These are phyloP conservation scores for Drosophila subobscura DNA, from an alignment of 1,140 invertebrate species.

Conservation along the genomic window DNA sequence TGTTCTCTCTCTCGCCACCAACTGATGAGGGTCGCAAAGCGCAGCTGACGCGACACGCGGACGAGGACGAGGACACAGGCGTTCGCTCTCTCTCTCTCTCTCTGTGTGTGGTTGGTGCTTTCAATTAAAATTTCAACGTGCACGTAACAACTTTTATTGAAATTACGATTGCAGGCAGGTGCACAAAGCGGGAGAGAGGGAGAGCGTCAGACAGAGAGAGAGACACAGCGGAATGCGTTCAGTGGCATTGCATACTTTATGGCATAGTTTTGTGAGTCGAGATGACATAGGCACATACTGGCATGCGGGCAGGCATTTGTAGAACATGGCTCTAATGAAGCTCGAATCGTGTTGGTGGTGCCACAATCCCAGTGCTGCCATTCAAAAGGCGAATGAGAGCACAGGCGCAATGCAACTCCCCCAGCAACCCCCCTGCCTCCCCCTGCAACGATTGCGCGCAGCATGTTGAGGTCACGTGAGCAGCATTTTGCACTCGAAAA, in stretches of 20 bases:
- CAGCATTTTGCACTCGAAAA: conserved; percentile 21
- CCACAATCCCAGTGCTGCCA: conserved; percentile 18
- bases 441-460: not conserved
- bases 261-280: conserved; percentile 61
- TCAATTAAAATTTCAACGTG: conserved; percentile 81
- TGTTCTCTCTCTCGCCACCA: conserved; percentile 49
- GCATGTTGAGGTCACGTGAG: conserved; percentile 24
- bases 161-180: conserved; percentile 75
- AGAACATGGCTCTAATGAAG: conserved; percentile 65
- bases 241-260: conserved; percentile 64
- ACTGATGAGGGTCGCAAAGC: conserved; percentile 65
- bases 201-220: not conserved
- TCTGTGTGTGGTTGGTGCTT: conserved; percentile 60
- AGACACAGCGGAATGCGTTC: conserved; percentile 40
- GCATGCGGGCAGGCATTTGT: conserved; percentile 42
- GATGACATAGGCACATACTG: conserved; percentile 45
- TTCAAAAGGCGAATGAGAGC: conserved; percentile 43
- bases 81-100: conserved; percentile 5
- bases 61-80: conserved; percentile 19
- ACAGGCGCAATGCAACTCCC: conserved; percentile 41
- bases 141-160: conserved; percentile 81
- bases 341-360: conserved; percentile 42
- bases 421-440: not conserved
- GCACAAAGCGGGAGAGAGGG: conserved; percentile 23
- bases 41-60: conserved; percentile 57